A percentile compares a stretch with the other conserved stretches of the same genome.
These are phyloP conservation scores for Echinometra lucunter DNA, from an alignment of 53 echinoderm and acorn worm genomes.

Conservation along the genomic window DNA sequence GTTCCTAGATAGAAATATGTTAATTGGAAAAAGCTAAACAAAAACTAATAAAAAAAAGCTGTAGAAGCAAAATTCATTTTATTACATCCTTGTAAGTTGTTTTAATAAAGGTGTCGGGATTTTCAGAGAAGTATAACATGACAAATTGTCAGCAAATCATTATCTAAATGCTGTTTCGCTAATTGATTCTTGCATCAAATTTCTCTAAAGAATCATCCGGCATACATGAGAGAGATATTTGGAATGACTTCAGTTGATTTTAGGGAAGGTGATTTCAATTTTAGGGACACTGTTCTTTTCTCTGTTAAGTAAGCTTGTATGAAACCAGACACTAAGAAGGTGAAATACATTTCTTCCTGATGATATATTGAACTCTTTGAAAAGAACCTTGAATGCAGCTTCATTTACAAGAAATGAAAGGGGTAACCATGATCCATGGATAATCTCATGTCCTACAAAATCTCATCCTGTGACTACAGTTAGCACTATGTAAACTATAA, in stretches of 20 bases:
- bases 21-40: neutral
- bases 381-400: neutral
- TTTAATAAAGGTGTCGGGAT: neutral
- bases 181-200: neutral
- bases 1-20: no score
- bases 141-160: neutral
- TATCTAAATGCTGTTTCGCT: neutral
- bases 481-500: no score
- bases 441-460: no score
- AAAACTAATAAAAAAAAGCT: neutral
- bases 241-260: neutral
- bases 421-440: no score
- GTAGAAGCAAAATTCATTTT: neutral
- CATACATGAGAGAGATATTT: neutral
- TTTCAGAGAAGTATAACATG: neutral
- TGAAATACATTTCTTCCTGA: conserved; percentile 9
- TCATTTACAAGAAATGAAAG: no score
- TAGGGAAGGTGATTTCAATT: neutral
- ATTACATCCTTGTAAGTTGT: neutral
- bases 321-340: neutral
- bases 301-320: neutral
- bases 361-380: neutral
- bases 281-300: neutral
- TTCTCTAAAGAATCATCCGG: neutral
- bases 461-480: no score